Conservation (phyloP, 2,113 vertebrate species). For the Rhizomys pruinosus region DNA sequence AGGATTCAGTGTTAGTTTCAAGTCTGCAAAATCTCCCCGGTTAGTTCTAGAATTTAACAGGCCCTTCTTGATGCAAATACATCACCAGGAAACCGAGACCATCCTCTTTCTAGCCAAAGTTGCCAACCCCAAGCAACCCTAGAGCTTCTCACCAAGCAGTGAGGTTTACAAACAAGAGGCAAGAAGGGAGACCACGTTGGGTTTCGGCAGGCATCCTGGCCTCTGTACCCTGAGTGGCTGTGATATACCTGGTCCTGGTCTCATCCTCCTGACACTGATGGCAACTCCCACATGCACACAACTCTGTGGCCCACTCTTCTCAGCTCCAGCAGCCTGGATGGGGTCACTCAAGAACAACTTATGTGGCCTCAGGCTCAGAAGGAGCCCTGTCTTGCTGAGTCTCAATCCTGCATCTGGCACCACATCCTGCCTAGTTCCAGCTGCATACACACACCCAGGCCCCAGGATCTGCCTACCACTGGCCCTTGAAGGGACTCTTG, state of each 20-base stretch:
- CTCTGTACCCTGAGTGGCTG: neutral
- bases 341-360: no score
- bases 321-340: neutral
- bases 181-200: accelerated
- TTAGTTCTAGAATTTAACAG: accelerated
- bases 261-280: accelerated
- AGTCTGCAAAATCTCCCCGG: accelerated
- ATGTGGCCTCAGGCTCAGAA: neutral
- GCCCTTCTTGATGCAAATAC: slow-evolving; percentile 38
- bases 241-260: accelerated
- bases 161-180: accelerated
- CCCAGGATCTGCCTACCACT: neutral
- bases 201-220: neutral
- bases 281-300: accelerated
- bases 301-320: slow-evolving; percentile 33
- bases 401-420: neutral
- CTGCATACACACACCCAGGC: accelerated
- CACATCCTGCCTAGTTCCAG: no score
- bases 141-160: accelerated
- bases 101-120: slow-evolving; percentile 32
- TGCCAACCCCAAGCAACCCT: neutral
- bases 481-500: no score
- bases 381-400: neutral
- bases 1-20: accelerated
- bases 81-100: accelerated